A percentile compares a stretch with the other conserved stretches of the same genome.
Conservation (phyloP, 2,888 invertebrate species). For the Aporophyla lueneburgensis region DNA sequence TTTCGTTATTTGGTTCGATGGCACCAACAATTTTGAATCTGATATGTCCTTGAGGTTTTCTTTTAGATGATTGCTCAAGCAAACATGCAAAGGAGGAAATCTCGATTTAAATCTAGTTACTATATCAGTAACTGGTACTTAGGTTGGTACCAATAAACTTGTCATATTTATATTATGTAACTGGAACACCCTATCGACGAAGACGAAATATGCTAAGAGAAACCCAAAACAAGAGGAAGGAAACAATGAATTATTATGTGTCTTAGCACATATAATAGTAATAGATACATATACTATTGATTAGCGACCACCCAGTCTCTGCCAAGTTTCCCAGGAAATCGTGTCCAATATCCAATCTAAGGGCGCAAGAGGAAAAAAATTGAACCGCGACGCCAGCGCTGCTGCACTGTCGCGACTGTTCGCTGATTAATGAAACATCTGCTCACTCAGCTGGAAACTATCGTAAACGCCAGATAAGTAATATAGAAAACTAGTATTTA, state of each 20-base stretch:
- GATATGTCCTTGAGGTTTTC: too few species aligned
- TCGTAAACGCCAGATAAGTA: constrained; percentile 62
- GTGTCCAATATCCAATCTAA: constrained; percentile 89
- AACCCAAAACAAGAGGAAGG: constrained; percentile 21
- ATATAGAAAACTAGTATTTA: constrained; percentile 59
- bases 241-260: constrained; percentile 47
- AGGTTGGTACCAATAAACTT: background rate
- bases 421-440: constrained; percentile 89
- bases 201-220: constrained; percentile 14
- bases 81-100: background rate
- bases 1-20: background rate
- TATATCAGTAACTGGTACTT: too few species aligned
- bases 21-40: background rate
- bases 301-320: constrained; percentile 86
- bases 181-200: background rate
- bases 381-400: constrained; percentile 86
- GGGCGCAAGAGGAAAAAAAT: constrained; percentile 89
- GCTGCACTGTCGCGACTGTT: constrained; percentile 90
- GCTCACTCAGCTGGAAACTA: constrained; percentile 84
- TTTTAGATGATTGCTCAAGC: background rate
- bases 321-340: constrained; percentile 88
- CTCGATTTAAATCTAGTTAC: background rate
- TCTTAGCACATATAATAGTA: constrained; percentile 34
- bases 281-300: constrained; percentile 66
- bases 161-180: background rate